Evolutionary conservation across 2,113 vertebrate genomes (phyloP).

Genomic region (Sceloporus tristichus): DNA sequence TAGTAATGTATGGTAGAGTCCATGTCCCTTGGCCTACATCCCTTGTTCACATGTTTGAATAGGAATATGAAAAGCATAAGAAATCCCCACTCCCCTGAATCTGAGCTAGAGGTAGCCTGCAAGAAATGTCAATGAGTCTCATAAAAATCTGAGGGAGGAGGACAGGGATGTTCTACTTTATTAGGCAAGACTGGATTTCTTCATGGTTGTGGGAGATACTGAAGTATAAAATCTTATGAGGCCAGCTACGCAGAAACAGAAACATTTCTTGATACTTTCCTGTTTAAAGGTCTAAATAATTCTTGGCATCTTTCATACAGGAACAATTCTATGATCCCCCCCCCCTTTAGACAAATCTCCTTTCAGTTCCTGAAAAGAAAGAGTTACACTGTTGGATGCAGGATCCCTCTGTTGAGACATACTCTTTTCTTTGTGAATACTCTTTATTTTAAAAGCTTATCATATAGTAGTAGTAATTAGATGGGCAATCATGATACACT

Average conservation of each 20-base stretch:
- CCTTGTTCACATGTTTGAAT: too few species aligned
- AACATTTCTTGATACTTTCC: not conserved
- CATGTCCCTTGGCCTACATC: too few species aligned
- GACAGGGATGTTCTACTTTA: not conserved
- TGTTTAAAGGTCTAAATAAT: not conserved
- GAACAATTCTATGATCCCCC: not conserved
- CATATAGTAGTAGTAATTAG: not conserved
- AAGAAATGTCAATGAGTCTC: too few species aligned
- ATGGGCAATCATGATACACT: slow-evolving; percentile 12
- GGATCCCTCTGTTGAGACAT: not conserved
- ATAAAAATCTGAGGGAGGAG: not conserved
- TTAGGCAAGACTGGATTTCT: not conserved
- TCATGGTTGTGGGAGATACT: not conserved
- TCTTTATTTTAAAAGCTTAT: slow-evolving; percentile 6
- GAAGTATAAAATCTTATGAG: not conserved
- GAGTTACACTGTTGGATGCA: not conserved
- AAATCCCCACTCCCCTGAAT: too few species aligned
- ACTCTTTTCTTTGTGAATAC: not conserved
- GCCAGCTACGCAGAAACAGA: too few species aligned
- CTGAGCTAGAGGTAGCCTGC: too few species aligned
- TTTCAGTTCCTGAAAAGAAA: slow-evolving; percentile 4
- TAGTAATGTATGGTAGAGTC: too few species aligned
- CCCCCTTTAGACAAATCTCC: not conserved
- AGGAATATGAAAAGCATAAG: too few species aligned
- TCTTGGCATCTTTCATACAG: not conserved